Evolutionary conservation across 2,113 vertebrate species (phyloP).

Genomic region (Prietella phreatophila): DNA sequence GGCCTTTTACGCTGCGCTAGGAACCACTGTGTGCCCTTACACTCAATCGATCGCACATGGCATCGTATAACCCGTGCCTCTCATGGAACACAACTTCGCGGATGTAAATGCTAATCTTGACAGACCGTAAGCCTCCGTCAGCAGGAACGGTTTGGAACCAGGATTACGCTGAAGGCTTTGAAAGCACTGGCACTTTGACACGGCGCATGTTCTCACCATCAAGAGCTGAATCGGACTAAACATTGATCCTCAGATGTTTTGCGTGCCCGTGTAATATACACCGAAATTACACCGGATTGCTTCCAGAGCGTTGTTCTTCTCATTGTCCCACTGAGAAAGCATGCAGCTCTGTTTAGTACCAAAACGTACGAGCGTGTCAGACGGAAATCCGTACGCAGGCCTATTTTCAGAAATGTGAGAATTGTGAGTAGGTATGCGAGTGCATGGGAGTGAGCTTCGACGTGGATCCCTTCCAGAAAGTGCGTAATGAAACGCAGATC

Average conservation of each 20-base stretch:
- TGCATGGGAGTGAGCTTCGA: slow-evolving; percentile 33
- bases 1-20: neutral
- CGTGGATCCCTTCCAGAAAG: slow-evolving; percentile 65
- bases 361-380: slow-evolving; percentile 3
- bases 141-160: slow-evolving; percentile 3
- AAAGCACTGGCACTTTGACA: slow-evolving; percentile 39
- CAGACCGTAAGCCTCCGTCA: neutral
- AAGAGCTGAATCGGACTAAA: slow-evolving; percentile 36
- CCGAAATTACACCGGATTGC: slow-evolving; percentile 55
- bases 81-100: neutral
- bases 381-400: neutral
- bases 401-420: slow-evolving; percentile 32
- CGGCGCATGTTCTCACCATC: slow-evolving; percentile 47
- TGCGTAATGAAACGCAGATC: slow-evolving; percentile 64
- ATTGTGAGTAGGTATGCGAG: neutral
- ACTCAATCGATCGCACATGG: slow-evolving; percentile 7
- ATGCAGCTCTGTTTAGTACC: slow-evolving; percentile 20
- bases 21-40: neutral
- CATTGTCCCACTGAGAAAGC: slow-evolving; percentile 9
- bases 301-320: slow-evolving; percentile 50
- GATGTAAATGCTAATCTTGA: neutral
- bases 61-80: neutral
- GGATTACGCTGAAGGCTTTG: slow-evolving; percentile 11
- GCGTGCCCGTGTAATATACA: slow-evolving; percentile 53
- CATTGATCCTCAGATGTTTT: slow-evolving; percentile 38